Conservation (phyloP, 2,113 vertebrate genomes). For the Trogon melanurus region DNA sequence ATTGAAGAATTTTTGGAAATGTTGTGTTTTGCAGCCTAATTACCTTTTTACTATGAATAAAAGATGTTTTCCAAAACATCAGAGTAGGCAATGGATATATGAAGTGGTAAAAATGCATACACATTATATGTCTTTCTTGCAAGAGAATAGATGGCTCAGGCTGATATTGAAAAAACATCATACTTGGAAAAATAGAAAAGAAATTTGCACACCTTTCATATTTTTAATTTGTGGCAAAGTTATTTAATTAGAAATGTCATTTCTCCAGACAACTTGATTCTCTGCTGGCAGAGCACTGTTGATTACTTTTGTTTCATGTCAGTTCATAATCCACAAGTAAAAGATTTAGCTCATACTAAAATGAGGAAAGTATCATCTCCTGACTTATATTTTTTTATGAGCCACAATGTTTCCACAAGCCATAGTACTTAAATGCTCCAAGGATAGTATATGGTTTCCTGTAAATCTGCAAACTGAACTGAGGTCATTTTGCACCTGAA, state of each 20-base stretch:
- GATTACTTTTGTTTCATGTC: neutral
- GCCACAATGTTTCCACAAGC: neutral
- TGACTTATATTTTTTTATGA: neutral
- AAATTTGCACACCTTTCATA: neutral
- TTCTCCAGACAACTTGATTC: neutral
- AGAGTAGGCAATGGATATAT: neutral
- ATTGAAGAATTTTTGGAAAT: neutral
- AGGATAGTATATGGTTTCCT: conserved; percentile 53
- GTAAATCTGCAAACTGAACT: conserved; percentile 63
- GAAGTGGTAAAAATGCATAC: neutral
- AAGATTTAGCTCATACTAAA: neutral
- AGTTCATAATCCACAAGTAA: neutral
- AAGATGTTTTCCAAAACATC: neutral
- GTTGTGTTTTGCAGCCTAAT: neutral
- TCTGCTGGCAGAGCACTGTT: neutral
- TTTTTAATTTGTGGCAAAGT: neutral
- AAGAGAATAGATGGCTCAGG: neutral
- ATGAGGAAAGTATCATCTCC: neutral
- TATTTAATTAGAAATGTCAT: neutral
- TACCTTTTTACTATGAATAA: neutral
- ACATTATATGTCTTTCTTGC: neutral
- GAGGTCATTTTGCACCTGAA: conserved; percentile 70
- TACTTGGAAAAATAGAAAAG: neutral
- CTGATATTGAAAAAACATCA: neutral
- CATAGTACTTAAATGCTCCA: conserved; percentile 26